Evolutionary conservation across 2,888 invertebrate species (phyloP), one percentile per base, ranked within the genome.

Genomic region (Catocala sponsa): DNA sequence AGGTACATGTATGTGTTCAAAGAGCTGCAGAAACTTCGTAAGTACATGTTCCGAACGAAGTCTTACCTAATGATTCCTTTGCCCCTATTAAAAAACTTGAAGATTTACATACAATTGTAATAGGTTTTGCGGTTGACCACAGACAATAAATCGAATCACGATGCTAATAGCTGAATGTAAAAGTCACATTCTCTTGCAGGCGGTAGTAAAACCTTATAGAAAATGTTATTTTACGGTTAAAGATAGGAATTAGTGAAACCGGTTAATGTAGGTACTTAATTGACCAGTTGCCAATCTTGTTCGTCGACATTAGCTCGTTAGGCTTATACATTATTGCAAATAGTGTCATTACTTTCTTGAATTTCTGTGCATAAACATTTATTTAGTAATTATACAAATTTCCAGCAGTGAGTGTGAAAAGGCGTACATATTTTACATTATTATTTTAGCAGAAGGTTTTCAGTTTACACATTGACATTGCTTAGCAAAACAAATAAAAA

Each of bases 1-100:
- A 73, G 68, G 72, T 73, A 74, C 72, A 66, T 68, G 76, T 72
- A 68, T 55, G 65, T 64, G 55, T 60, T 38, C 50, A 52, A 55
- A 64, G 68, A 67, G 61, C 61, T 62, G 56, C 57, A 60, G 64
- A 51, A 67, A 60, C 61, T 67, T 65, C 35, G 48, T 33, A n/a
- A 4, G 9, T 33, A n/a, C 9, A 38, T 38, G 9, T 38, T 38
- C 9, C 2, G 9, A 38, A 38, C 7, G 9, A 38, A 38, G 0
- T 38, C 35, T 38, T 49, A 52, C 25, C 51, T 56, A 49, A 48
- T 64, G 11, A 64, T 51, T 52, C 25, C 12, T 43, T 58, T 11
- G 48, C 6, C 6, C 44, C 46, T 46, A 57, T 63, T 60, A 49
- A 46, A 46, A 46, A 15, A 4, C 38, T 55, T 70, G 57, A 44